phyloP scores from a whole-genome alignment of 2,113 vertebrate genomes.

The Rutilus rutilus region DNA sequence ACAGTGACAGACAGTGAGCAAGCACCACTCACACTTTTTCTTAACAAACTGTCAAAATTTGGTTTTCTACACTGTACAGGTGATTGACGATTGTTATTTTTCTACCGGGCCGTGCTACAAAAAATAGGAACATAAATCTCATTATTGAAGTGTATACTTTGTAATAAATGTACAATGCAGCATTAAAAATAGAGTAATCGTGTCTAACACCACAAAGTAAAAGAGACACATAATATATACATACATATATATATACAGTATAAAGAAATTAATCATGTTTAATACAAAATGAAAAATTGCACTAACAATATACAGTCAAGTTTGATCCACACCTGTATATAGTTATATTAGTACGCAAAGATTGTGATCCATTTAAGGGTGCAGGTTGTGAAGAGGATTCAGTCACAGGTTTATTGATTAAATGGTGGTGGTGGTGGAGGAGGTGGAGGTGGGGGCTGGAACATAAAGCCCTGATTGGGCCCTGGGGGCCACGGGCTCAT shows the following conservation, averaged over 20 bases:
- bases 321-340: background rate
- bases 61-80: no score
- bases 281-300: conserved; percentile 19
- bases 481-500: conserved; percentile 46
- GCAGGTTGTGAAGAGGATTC: background rate
- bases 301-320: background rate
- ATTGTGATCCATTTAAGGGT: background rate
- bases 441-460: conserved; percentile 50
- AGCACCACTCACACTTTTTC: no score
- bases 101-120: background rate
- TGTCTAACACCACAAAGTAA: background rate
- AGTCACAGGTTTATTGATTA: conserved; percentile 30
- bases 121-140: background rate
- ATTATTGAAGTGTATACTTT: background rate
- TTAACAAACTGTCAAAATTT: no score
- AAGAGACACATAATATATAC: background rate
- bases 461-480: conserved; percentile 49
- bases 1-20: no score
- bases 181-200: background rate
- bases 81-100: background rate
- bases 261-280: background rate
- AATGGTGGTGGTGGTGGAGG: conserved; percentile 56
- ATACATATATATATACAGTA: no score
- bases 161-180: background rate
- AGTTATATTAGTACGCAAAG: background rate